Evolutionary conservation across 2,113 vertebrate genomes (phyloP), one percentile per base, ranked within the genome.

Genomic region (Nipponia nippon): DNA sequence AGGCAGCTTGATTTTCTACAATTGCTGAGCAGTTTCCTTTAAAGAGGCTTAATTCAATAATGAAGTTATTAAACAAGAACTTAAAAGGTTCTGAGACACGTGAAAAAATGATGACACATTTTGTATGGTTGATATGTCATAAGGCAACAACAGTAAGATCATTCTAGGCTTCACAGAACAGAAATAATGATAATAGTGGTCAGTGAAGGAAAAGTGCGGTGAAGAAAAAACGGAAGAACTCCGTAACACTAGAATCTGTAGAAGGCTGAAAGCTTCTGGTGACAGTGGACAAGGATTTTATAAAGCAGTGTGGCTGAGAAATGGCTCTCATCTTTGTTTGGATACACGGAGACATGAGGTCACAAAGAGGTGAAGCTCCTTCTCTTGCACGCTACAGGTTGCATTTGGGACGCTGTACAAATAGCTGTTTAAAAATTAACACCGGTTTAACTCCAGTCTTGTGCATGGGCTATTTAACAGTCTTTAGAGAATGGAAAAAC

Each of bases 401-500:
- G 26, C 53, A 36, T 76, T 86, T 87, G 55, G 76, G 84, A 40
- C 87, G 13, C 50, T 94, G n/a, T 55, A 56, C 70, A 82, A 83
- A 79, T n/a, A 73, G 44, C 66, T 87, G 36, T 47, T 95, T 66
- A 66, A 95, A 96, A 91, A 91, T 94, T 83, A 81, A 9, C 69
- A 47, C 50, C 82, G 63, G 5, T 58, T 84, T 40, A 65, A 61
- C 22, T 90, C 52, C 72, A 83, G 20, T 27, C 42, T 40, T 62
- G 77, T 78, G 40, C 32, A 38, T 27, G 36, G 73, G 32, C 83
- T 87, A 44, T 91, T 91, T 69, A 83, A 65, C 36, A 72, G 80
- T 62, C 66, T 87, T 89, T 30, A 76, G 92, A 93, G 80, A 92
- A 86, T 16, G n/a, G 40, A 82, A 81, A 56, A n/a, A 30, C 72